Conservation (phyloP, 1,140 invertebrate species). For the Epicauta chinensis region DNA sequence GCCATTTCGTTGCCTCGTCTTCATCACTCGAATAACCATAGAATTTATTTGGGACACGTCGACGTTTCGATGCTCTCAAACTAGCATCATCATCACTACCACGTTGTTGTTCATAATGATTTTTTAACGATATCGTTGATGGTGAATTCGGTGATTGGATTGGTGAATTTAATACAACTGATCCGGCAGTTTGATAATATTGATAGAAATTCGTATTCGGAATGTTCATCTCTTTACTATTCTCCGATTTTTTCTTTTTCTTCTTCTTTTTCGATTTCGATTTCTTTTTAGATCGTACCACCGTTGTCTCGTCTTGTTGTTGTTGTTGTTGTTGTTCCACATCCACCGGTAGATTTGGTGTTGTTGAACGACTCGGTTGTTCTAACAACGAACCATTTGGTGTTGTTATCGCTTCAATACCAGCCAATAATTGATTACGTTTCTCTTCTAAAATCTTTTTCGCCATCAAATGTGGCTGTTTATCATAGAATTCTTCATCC, state of each 20-base stretch:
- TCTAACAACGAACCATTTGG: slow-evolving; percentile 41
- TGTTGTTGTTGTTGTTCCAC: slow-evolving; percentile 10
- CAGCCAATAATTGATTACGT: slow-evolving; percentile 59
- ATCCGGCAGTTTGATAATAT: slow-evolving; percentile 29
- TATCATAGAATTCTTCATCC: slow-evolving; percentile 81
- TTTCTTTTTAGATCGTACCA: slow-evolving; percentile 41
- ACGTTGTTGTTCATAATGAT: slow-evolving; percentile 1
- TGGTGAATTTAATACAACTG: slow-evolving; percentile 45
- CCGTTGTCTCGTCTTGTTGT: not conserved
- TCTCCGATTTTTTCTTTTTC: slow-evolving; percentile 42
- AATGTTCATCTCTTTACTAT: slow-evolving; percentile 9
- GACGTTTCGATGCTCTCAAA: slow-evolving; percentile 62
- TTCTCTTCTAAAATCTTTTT: slow-evolving; percentile 66
- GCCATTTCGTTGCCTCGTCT: slow-evolving; percentile 60
- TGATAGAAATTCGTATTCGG: slow-evolving; percentile 19
- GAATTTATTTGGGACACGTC: slow-evolving; percentile 73
- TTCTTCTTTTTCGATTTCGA: slow-evolving; percentile 52
- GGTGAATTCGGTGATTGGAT: slow-evolving; percentile 33
- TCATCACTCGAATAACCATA: slow-evolving; percentile 81
- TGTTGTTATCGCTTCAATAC: slow-evolving; percentile 44
- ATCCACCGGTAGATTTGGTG: slow-evolving; percentile 46
- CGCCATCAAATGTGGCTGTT: slow-evolving; percentile 65
- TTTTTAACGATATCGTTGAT: no score
- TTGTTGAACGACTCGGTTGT: slow-evolving; percentile 49
- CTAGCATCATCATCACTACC: slow-evolving; percentile 20